Percentiles rank a stretch among this genome's conserved stretches.
phyloP scores from a whole-genome alignment of 2,797 vertebrate species.

The Parauchenoglanis ngamensis region DNA sequence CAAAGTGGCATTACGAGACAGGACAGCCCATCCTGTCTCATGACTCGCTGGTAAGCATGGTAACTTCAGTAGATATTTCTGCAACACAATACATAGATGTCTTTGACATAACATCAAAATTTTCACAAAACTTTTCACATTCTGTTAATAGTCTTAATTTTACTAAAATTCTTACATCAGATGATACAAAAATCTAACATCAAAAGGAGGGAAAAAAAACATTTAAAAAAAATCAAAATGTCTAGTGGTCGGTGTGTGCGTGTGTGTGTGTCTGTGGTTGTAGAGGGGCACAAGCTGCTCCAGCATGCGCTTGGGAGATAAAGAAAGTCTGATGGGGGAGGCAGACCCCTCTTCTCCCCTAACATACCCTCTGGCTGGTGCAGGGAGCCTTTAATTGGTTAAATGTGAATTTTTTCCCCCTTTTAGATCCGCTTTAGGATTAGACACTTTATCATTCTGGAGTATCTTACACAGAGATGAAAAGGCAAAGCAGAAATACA shows the following conservation, averaged over 20 bases:
- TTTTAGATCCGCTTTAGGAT: conserved; percentile 90
- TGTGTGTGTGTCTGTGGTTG: neutral
- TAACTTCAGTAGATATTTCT: no score
- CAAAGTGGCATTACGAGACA: no score
- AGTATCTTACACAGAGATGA: conserved; percentile 98
- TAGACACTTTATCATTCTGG: conserved; percentile 94
- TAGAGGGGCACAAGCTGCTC: conserved; percentile 45
- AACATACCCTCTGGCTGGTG: conserved; percentile 82
- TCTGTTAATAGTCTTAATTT: no score
- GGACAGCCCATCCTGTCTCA: no score
- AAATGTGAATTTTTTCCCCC: conserved; percentile 94
- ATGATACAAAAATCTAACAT: neutral
- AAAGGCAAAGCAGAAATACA: conserved; percentile 95
- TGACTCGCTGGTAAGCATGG: no score
- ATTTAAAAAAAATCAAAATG: neutral
- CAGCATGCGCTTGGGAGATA: conserved; percentile 82
- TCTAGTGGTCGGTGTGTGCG: neutral
- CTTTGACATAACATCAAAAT: no score
- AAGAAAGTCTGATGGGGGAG: conserved; percentile 81
- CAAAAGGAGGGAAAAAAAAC: neutral
- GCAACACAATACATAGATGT: no score
- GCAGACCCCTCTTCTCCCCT: conserved; percentile 62
- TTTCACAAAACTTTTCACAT: no score
- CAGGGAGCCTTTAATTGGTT: conserved; percentile 95
- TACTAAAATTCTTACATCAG: no score